Evolutionary conservation across 2,113 vertebrate species (phyloP), one percentile per base, ranked within the genome.

Genomic region (Eonycteris spelaea): DNA sequence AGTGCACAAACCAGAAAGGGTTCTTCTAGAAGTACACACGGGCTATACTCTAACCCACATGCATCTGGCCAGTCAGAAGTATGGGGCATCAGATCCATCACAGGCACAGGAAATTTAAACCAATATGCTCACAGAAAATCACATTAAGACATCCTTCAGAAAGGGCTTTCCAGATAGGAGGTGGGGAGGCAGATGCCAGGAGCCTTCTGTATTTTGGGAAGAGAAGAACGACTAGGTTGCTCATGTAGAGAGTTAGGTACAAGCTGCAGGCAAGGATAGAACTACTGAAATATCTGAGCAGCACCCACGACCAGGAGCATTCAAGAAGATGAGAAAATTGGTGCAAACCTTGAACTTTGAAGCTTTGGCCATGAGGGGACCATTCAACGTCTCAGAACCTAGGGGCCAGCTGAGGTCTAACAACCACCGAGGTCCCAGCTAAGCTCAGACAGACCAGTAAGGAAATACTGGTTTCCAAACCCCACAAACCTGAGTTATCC

Each of bases 1-100:
- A 95, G 24, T 73, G 67, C 4, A 38, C 71, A 83, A 74, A 71
- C 75, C 26, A 94, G 80, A 90, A 70, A 95, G 19, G 51, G 65
- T 38, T 75, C 83, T 87, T 90, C 84, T 63, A 80, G 90, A 86
- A 86, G 30, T 48, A 68, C n/a, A 33, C 7, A 24, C 40, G 67
- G 28, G 9, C 55, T 80, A 15, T 4, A 43, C 9, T 80, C 51
- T 63, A 15, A 55, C 65, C 38, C 26, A 22, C 80, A 30, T 61
- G 12, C 40, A 21, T 55, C 13, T 55, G 45, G 6, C n/a, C 48
- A 63, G 40, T 83, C 70, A 87, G 40, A 78, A 78, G 15, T 38
- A 63, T 61, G 28, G 57, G 61, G 11, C 43, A 33, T 40, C 53
- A 30, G 59, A 92, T 30, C 18, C 7, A 7, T 30, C 21, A 7